A percentile compares a stretch with the other conserved stretches of the same genome.
These are phyloP conservation scores for Hirtodrosophila cameraria DNA, from an alignment of 2,888 invertebrate genomes.

Conservation along the genomic window DNA sequence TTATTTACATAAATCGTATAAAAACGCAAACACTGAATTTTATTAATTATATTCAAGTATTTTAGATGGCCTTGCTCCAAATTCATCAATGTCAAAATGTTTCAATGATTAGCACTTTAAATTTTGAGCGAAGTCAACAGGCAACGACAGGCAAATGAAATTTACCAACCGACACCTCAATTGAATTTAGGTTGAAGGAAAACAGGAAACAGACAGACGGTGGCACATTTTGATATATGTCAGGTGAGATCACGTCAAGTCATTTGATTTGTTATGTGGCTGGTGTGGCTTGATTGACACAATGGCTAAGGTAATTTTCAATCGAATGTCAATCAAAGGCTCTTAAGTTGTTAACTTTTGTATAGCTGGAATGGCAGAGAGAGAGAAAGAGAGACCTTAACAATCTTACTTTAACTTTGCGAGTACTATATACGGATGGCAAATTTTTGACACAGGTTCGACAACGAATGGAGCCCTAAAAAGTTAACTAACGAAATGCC, in stretches of 20 bases:
- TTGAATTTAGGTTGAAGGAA: conserved; percentile 52
- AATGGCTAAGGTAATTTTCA: conserved; percentile 77
- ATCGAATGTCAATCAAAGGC: conserved; percentile 76
- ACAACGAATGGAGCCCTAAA: conserved; percentile 4
- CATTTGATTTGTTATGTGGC: conserved; percentile 66
- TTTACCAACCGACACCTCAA: conserved; percentile 72
- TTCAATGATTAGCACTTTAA: conserved; percentile 46
- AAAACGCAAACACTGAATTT: conserved; percentile 11
- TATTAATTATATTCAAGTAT: conserved; percentile 50
- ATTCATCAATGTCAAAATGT: conserved; percentile 68
- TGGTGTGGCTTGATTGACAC: conserved; percentile 73
- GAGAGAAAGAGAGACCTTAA: not conserved
- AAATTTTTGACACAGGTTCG: conserved; percentile 61
- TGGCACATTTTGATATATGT: conserved; percentile 60
- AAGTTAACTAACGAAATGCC: conserved; percentile 63
- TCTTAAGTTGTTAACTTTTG: conserved; percentile 66
- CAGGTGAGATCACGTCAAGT: conserved; percentile 51
- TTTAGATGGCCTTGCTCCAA: conserved; percentile 20
- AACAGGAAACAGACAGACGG: conserved; percentile 27
- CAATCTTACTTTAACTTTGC: conserved; percentile 9
- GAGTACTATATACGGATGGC: conserved; percentile 34
- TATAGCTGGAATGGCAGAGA: not conserved
- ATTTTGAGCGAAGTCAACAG: conserved; percentile 28
- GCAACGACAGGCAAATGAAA: conserved; percentile 62
- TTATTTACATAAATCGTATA: not conserved